Evolutionary conservation across 2,113 vertebrate genomes (phyloP).

Genomic region (Crotalus helleri): DNA sequence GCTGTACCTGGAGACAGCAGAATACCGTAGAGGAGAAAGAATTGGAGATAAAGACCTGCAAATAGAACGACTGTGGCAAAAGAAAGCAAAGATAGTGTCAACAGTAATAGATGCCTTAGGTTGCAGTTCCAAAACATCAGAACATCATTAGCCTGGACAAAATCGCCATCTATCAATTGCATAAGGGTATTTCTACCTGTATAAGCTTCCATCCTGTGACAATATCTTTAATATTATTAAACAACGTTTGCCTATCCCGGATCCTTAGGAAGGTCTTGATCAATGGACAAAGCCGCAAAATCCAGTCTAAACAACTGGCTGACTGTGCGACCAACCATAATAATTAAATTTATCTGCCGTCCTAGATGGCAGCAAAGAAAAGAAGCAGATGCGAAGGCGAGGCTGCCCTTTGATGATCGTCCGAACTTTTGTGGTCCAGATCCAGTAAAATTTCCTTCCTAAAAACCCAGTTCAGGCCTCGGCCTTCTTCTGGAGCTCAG

Average conservation of each 20-base stretch:
- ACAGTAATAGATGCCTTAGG: neutral
- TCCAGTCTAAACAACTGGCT: neutral
- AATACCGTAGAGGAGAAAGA: neutral
- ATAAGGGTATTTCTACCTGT: neutral
- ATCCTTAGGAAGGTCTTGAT: neutral
- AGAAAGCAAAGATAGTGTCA: neutral
- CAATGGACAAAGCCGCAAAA: neutral
- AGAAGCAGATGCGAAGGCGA: neutral
- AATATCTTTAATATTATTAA: neutral
- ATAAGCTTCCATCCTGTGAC: neutral
- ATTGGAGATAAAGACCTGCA: neutral
- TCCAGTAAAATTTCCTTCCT: neutral
- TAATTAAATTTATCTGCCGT: neutral
- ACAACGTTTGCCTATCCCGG: neutral
- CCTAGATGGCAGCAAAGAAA: neutral
- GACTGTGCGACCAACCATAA: neutral
- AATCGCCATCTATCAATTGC: neutral
- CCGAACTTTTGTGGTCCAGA: neutral
- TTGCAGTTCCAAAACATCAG: neutral
- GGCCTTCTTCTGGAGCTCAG: neutral
- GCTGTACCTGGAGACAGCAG: neutral
- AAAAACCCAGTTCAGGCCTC: neutral
- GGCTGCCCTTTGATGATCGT: neutral
- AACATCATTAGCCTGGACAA: neutral
- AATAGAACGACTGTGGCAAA: neutral